A percentile compares a stretch with the other conserved stretches of the same genome.
Evolutionary conservation across 2,797 vertebrate genomes (phyloP).

Genomic region (Oreochromis grahami): DNA sequence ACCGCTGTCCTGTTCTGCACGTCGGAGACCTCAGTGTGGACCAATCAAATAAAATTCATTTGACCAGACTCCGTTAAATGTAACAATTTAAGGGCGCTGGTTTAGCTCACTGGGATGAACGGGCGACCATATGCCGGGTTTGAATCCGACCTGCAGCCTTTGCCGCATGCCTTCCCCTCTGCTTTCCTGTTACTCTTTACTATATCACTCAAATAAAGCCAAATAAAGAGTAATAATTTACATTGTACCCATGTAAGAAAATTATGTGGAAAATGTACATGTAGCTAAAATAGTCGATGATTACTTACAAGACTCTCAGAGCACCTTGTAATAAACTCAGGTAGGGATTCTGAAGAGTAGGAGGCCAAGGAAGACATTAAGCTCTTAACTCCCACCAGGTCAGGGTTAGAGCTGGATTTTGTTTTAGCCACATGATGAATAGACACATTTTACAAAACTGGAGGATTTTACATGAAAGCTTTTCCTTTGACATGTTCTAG

Average conservation of each 20-base stretch:
- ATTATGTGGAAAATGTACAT: too few species aligned
- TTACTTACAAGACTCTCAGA: neutral
- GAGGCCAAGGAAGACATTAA: neutral
- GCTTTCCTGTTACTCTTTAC: neutral
- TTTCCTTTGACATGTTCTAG: neutral
- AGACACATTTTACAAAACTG: neutral
- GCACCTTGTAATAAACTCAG: neutral
- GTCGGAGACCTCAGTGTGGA: neutral
- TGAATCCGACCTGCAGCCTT: neutral
- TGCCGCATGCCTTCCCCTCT: neutral
- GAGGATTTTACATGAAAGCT: neutral
- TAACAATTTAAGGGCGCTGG: neutral
- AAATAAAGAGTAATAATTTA: neutral
- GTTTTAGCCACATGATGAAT: neutral
- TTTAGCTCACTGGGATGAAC: neutral
- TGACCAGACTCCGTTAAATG: neutral
- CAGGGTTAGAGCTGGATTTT: neutral
- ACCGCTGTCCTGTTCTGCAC: neutral
- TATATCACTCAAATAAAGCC: neutral
- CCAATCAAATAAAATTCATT: accelerated
- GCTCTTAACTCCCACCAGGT: neutral
- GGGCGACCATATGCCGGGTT: neutral
- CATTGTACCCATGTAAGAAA: too few species aligned
- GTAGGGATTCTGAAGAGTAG: accelerated
- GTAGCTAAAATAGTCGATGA: neutral